These are phyloP conservation scores for Morbakka virulenta DNA, from an alignment of 30 jellyfish, hydroid and myxozoan species.

Conservation along the genomic window DNA sequence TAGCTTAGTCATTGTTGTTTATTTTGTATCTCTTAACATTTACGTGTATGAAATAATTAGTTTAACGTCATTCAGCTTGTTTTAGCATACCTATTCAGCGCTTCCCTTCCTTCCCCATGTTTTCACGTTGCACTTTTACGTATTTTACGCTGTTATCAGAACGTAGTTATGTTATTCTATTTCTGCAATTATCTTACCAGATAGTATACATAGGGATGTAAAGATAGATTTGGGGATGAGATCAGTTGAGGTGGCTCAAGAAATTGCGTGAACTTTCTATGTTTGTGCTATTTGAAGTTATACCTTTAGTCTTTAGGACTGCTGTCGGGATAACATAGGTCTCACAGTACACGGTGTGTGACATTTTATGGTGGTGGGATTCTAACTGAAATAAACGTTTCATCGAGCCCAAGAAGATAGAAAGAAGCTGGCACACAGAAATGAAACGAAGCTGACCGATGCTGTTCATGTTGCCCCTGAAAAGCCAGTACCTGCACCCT, in stretches of 20 bases:
- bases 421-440: slow-evolving; percentile 27
- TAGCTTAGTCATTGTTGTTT: not conserved
- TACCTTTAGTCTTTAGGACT: not conserved
- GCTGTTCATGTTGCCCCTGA: slow-evolving; percentile 31
- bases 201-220: not conserved
- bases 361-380: slow-evolving; percentile 17
- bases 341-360: not conserved
- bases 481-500: slow-evolving; percentile 25
- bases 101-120: not conserved
- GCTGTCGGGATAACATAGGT: not conserved
- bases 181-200: not conserved
- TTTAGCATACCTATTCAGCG: not conserved
- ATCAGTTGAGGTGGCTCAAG: not conserved
- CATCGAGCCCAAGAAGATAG: slow-evolving; percentile 34
- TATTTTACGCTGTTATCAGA: not conserved
- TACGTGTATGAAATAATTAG: not conserved
- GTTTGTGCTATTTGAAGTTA: not conserved
- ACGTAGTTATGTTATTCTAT: not conserved
- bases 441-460: slow-evolving; percentile 38
- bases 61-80: not conserved
- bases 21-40: not conserved
- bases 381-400: slow-evolving; percentile 22
- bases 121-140: not conserved
- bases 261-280: not conserved
- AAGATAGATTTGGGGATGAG: not conserved